Evolutionary conservation across 2,888 invertebrate species (phyloP), one percentile per base, ranked within the genome.

Genomic region (Drosophila dives): DNA sequence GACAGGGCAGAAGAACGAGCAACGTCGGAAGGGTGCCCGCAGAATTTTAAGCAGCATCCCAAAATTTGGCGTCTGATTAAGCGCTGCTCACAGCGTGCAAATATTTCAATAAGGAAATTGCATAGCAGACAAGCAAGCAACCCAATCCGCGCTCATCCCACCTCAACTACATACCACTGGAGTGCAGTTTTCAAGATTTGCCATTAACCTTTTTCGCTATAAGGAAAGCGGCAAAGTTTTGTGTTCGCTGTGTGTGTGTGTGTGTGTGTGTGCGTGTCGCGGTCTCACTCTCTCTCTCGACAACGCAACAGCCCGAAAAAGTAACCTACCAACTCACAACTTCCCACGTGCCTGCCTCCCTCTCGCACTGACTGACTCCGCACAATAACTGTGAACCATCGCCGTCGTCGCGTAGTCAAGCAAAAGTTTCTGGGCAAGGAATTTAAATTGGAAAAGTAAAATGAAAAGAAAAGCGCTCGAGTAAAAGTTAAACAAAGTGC

Each of bases 381-480:
- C 40, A 45, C 45, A 45, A 45, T 45, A 40, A 26, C 38, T 26
- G 49, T 26, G 58, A 53, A 59, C 55, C 75, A 58, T 33, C 63
- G 61, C 60, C 65, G 36, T 55, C 72, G 67, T 74, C 69, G 75
- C 72, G 76, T 72, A 80, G 83, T 79, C 77, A 81, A 73, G 88
- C 70, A 80, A 87, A 87, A 87, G 80, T 87, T 89, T 86, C 84
- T 77, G 73, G 87, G 87, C 83, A 76, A 81, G 83, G 89, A 87
- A 87, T 89, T 87, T 87, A 87, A 87, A 89, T 87, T 89, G 89
- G 86, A 87, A 87, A 87, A 87, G 86, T 87, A 89, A 87, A 89
- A 87, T 89, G 89, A 86, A 89, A 86, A 86, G 86, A 87, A 87
- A 87, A 87, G 83, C 88, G 86, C 89, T 81, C 85, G 77, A 87